A percentile compares a stretch with the other conserved stretches of the same genome.
phyloP scores from a whole-genome alignment of 2,888 invertebrate genomes.

The Chydorus sphaericus region DNA sequence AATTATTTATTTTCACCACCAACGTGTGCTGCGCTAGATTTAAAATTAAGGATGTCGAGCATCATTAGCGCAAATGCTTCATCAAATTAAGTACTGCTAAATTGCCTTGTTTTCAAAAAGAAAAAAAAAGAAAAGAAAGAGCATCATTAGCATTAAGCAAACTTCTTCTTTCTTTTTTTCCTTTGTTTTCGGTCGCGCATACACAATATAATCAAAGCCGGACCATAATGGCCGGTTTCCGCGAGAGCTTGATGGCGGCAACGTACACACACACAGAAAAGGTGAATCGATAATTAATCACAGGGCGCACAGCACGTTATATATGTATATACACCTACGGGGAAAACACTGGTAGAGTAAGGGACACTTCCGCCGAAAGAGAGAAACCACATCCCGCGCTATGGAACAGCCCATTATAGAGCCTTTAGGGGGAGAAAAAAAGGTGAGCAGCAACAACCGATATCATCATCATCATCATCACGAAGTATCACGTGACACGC shows the following conservation, averaged over 20 bases:
- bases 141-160: neutral
- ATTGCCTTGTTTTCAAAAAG: neutral
- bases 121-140: neutral
- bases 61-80: too few relatives aligned
- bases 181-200: neutral
- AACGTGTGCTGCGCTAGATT: too few relatives aligned
- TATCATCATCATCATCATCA: neutral
- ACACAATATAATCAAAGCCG: too few relatives aligned
- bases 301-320: neutral
- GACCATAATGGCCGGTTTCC: too few relatives aligned
- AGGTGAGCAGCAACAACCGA: neutral
- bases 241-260: too few relatives aligned
- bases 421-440: neutral
- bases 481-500: conserved; percentile 2
- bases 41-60: too few relatives aligned
- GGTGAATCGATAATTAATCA: conserved; percentile 4
- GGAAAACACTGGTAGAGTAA: neutral
- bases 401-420: neutral
- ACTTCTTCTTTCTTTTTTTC: neutral
- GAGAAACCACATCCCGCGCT: conserved; percentile 5
- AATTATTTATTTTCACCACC: too few relatives aligned
- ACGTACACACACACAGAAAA: too few relatives aligned
- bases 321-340: too few relatives aligned
- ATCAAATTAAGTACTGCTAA: too few relatives aligned
- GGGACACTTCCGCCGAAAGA: neutral